phyloP scores from a whole-genome alignment of 1,140 invertebrate species.

The Hydropsyche tenuis region DNA sequence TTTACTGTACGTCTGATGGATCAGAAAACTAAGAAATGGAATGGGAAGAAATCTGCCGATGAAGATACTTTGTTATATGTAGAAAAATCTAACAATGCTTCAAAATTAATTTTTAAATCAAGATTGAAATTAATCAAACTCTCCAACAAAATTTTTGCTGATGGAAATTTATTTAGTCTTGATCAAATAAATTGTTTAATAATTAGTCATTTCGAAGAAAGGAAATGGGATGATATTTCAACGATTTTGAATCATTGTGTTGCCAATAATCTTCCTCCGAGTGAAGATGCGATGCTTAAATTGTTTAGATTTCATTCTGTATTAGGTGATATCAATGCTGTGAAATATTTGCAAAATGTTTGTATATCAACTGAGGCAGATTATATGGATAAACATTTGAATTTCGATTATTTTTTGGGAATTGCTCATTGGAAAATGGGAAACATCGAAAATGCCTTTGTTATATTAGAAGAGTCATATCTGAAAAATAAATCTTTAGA shows the following conservation, averaged over 20 bases:
- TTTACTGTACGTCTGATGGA: conserved; percentile 36
- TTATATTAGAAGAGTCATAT: conserved; percentile 28
- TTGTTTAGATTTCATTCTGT: conserved; percentile 34
- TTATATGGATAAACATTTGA: conserved; percentile 7
- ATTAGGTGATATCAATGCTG: conserved; percentile 32
- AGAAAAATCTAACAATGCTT: not conserved
- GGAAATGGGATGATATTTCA: conserved; percentile 37
- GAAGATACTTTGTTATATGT: too few relatives aligned
- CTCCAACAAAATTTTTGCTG: not conserved
- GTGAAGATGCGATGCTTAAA: conserved; percentile 18
- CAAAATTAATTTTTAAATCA: not conserved
- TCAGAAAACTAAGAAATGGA: conserved; percentile 39
- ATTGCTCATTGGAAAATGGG: conserved; percentile 42
- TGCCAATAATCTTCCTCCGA: conserved; percentile 17
- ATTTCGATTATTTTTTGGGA: conserved; percentile 42
- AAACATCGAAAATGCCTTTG: conserved; percentile 34
- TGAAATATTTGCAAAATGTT: conserved; percentile 38
- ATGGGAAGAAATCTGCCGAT: not conserved
- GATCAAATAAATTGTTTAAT: not conserved
- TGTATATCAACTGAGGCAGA: not conserved
- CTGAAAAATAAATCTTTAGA: conserved; percentile 17
- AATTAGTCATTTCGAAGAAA: not conserved
- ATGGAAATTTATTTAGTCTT: not conserved
- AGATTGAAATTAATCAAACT: not conserved
- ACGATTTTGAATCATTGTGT: conserved; percentile 35